Conservation (phyloP, 2,888 invertebrate genomes). For the Stenotaenia linearis region DNA sequence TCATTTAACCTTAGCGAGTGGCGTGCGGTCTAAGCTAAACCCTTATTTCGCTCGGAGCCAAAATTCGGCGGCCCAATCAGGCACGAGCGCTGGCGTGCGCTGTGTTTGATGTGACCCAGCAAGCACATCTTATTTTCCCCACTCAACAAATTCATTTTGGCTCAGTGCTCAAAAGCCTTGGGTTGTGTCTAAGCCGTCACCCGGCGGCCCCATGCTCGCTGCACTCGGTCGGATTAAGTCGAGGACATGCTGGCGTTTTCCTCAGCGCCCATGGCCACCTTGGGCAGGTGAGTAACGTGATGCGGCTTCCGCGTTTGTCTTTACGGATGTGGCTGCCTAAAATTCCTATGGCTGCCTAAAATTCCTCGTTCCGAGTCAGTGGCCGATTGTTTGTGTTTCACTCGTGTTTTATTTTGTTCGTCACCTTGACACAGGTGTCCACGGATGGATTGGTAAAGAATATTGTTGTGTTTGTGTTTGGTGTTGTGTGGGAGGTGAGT, state of each 20-base stretch:
- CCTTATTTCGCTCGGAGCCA: not conserved
- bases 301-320: not conserved
- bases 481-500: not conserved
- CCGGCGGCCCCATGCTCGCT: not conserved
- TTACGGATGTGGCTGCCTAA: not conserved
- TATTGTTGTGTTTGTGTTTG: not conserved
- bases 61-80: not conserved
- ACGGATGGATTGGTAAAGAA: not conserved
- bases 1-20: not conserved
- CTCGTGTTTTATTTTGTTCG: not conserved
- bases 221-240: not conserved
- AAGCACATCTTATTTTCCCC: not conserved
- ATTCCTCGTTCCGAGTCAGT: not conserved
- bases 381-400: not conserved
- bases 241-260: slow-evolving; percentile 11
- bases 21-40: not conserved
- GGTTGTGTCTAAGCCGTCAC: not conserved
- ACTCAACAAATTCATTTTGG: not conserved
- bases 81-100: not conserved
- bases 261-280: not conserved
- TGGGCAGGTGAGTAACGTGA: not conserved
- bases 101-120: not conserved
- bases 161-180: not conserved
- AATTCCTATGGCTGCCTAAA: not conserved
- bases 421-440: not conserved